Evolutionary conservation across 2,113 vertebrate genomes (phyloP).

Genomic region (Tychaedon coryphoeus): DNA sequence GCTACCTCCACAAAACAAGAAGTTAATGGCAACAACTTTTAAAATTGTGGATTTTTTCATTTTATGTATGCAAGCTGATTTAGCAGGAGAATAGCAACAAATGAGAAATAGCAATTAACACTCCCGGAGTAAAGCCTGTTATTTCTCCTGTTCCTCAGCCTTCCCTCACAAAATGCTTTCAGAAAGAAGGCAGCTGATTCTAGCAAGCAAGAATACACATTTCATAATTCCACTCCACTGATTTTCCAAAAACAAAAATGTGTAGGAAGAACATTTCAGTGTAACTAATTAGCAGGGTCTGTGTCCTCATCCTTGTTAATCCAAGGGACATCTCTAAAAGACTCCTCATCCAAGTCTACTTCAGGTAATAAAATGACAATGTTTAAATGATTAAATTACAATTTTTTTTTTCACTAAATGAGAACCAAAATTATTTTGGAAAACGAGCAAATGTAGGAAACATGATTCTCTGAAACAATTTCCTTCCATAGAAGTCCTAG

Average conservation of each 20-base stretch:
- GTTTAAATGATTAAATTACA: background rate
- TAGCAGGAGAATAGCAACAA: constrained; percentile 62
- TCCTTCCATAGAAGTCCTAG: background rate
- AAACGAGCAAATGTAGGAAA: background rate
- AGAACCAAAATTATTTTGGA: background rate
- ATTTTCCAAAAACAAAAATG: constrained; percentile 58
- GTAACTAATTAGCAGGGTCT: constrained; percentile 41
- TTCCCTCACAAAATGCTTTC: constrained; percentile 41
- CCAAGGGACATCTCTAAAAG: constrained; percentile 1
- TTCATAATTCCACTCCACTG: constrained; percentile 42
- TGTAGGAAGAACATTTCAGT: constrained; percentile 53
- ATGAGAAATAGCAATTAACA: constrained; percentile 66
- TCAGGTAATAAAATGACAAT: background rate
- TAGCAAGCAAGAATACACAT: constrained; percentile 41
- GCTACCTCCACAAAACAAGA: constrained; percentile 43
- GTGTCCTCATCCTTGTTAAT: constrained; percentile 17
- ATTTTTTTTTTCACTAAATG: background rate
- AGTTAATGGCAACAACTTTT: constrained; percentile 52
- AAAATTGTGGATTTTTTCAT: constrained; percentile 39
- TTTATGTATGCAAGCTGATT: constrained; percentile 63
- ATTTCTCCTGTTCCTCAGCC: constrained; percentile 55
- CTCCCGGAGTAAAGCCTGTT: constrained; percentile 34
- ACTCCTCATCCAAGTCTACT: background rate
- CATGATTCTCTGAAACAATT: background rate
- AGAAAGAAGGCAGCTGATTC: constrained; percentile 63